Conservation (phyloP, 2,113 vertebrate species). For the Oplegnathus fasciatus region DNA sequence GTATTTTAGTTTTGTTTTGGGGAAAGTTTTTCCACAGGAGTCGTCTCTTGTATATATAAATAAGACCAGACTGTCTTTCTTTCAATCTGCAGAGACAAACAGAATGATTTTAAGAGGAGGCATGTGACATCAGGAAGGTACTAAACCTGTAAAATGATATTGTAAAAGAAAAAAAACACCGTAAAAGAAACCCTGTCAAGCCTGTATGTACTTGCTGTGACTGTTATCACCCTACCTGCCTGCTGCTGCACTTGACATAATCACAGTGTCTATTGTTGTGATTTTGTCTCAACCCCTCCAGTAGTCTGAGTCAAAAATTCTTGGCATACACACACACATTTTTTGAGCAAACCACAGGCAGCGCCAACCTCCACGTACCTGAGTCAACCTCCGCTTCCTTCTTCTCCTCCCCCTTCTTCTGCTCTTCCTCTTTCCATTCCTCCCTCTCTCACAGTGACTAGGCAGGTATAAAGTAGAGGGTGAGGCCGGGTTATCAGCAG, state of each 20-base stretch:
- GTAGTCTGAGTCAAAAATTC: background rate
- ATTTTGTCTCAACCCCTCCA: background rate
- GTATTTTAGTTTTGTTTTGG: background rate
- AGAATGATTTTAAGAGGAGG: background rate
- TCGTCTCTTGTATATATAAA: background rate
- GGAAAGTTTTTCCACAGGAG: background rate
- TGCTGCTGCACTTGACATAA: slow-evolving; percentile 6
- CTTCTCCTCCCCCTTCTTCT: slow-evolving; percentile 9
- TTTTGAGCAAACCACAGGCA: slow-evolving; percentile 56
- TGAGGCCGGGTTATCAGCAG: slow-evolving; percentile 28
- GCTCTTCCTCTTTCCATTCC: background rate
- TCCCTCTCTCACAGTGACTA: slow-evolving; percentile 39
- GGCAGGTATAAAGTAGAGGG: slow-evolving; percentile 37
- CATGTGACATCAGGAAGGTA: background rate
- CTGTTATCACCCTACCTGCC: background rate
- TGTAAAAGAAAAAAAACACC: background rate
- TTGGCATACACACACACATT: background rate
- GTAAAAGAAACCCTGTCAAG: slow-evolving; percentile 3
- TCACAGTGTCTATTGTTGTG: slow-evolving; percentile 9
- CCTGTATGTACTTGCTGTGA: background rate
- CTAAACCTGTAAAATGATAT: background rate
- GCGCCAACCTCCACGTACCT: slow-evolving; percentile 27
- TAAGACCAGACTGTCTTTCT: background rate
- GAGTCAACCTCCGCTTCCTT: slow-evolving; percentile 54
- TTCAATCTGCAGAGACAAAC: background rate